Evolutionary conservation across 2,888 invertebrate species (phyloP).

Genomic region (Pyrochroa serraticornis): DNA sequence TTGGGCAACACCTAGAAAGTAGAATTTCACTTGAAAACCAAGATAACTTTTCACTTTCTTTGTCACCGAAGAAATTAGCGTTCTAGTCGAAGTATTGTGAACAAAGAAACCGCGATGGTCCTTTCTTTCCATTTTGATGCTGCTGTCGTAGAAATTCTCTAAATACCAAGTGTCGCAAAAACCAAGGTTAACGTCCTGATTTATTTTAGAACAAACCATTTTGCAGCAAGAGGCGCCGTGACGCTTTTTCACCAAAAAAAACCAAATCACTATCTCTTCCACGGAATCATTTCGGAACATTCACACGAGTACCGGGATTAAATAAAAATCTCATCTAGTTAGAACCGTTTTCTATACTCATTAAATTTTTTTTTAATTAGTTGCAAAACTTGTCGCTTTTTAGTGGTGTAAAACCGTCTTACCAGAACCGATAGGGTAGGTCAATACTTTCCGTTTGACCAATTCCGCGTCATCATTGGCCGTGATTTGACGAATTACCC

Average conservation of each 20-base stretch:
- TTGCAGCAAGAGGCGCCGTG: no score
- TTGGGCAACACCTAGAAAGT: no score
- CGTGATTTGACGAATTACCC: no score
- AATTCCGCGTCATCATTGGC: no score
- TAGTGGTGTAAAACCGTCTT: no score
- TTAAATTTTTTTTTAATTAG: background rate
- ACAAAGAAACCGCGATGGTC: background rate
- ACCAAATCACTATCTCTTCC: no score
- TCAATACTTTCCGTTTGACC: conserved; percentile 1
- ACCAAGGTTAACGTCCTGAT: conserved; percentile 1
- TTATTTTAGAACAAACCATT: no score
- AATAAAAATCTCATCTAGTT: no score
- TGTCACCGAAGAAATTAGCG: background rate
- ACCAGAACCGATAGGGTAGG: background rate
- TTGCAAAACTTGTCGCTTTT: background rate
- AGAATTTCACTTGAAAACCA: background rate
- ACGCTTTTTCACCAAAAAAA: no score
- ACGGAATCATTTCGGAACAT: background rate
- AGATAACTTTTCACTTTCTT: conserved; percentile 7
- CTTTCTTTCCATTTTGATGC: background rate
- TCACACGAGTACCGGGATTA: conserved; percentile 5
- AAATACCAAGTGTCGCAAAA: background rate
- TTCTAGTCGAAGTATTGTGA: background rate
- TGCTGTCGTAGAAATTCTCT: background rate
- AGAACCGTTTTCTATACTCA: no score